Conservation (phyloP, 2,113 vertebrate genomes). For the Pogonocichla stellata region DNA sequence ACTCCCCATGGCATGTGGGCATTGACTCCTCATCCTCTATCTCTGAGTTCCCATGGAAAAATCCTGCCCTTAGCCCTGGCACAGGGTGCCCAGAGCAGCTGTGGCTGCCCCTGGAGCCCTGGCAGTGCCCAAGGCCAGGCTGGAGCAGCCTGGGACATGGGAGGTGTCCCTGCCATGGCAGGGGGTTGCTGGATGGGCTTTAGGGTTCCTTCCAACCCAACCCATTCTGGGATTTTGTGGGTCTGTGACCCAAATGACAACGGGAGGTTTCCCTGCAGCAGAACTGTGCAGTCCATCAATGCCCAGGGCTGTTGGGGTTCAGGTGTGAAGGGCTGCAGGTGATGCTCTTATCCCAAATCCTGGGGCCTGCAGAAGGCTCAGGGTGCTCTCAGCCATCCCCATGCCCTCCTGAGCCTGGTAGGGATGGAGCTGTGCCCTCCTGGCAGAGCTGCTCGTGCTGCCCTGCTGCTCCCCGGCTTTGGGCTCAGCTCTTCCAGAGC, state of each 20-base stretch:
- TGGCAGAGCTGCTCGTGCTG: background rate
- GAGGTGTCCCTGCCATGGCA: background rate
- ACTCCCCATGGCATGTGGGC: background rate
- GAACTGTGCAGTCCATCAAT: rapidly evolving
- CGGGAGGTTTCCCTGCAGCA: background rate
- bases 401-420: background rate
- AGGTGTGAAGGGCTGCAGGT: background rate
- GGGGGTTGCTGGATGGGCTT: background rate
- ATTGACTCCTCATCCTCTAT: background rate
- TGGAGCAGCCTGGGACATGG: background rate
- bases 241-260: background rate
- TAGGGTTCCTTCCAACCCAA: background rate
- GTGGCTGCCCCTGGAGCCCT: background rate
- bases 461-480: background rate
- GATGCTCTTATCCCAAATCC: background rate
- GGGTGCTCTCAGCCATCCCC: background rate
- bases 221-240: background rate
- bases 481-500: background rate
- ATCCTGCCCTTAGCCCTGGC: background rate
- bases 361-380: background rate
- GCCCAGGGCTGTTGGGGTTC: rapidly evolving
- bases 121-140: background rate
- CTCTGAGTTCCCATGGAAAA: background rate
- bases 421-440: background rate
- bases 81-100: background rate